A percentile compares a stretch with the other conserved stretches of the same genome.
These are phyloP conservation scores for Platorchestia sp. DNA, from an alignment of 1,140 invertebrate species.

Conservation along the genomic window DNA sequence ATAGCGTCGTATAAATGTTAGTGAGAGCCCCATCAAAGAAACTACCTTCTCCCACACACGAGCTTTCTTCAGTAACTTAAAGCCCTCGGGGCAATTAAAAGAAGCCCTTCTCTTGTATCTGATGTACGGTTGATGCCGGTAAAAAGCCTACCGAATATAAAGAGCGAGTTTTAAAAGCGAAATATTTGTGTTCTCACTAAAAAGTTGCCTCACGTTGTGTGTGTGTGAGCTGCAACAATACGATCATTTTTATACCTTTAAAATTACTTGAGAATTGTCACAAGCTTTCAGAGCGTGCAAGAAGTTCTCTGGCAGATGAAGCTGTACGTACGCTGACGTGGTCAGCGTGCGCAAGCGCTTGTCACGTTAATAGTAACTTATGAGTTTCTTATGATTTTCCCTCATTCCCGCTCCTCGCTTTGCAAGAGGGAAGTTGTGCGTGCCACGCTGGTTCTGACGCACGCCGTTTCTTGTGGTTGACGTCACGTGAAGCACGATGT, in stretches of 20 bases:
- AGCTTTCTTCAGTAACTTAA: not conserved
- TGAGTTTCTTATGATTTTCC: not conserved
- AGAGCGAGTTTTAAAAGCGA: not conserved
- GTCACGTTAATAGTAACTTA: not conserved
- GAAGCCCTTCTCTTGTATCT: not conserved
- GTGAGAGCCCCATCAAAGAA: conserved; percentile 3
- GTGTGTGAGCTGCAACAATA: not conserved
- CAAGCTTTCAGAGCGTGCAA: not conserved
- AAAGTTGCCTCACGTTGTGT: not conserved
- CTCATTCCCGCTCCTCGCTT: not conserved
- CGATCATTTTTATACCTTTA: not conserved
- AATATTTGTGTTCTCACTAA: not conserved
- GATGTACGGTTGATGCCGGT: not conserved
- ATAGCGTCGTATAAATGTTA: not conserved
- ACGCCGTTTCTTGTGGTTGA: not conserved
- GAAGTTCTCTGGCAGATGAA: not conserved
- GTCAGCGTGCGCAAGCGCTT: not conserved
- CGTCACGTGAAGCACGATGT: not conserved
- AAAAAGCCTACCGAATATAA: not conserved
- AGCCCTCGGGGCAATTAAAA: not conserved
- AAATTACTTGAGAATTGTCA: not conserved
- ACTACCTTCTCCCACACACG: not conserved
- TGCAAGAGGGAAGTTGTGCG: not conserved
- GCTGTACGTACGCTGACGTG: not conserved
- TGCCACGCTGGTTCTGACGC: not conserved